Percentiles rank a stretch among this genome's conserved stretches.
These are phyloP conservation scores for Lacerta agilis DNA, from an alignment of 2,797 vertebrate species.

Conservation along the genomic window DNA sequence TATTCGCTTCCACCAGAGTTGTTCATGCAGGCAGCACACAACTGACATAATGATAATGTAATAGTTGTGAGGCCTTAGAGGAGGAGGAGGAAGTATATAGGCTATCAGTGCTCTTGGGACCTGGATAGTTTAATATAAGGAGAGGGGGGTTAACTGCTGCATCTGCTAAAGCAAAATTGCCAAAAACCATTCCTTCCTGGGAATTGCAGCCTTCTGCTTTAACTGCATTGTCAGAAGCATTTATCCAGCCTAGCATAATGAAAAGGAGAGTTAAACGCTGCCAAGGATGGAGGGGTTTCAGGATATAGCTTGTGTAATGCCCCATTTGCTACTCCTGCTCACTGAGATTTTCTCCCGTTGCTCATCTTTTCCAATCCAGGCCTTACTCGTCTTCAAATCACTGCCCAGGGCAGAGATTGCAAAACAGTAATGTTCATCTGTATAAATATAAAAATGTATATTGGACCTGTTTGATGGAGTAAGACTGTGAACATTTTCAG, in stretches of 20 bases:
- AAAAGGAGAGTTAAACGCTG: not conserved
- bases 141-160: slow-evolving; percentile 11
- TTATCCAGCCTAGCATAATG: slow-evolving; percentile 12
- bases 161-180: slow-evolving; percentile 26
- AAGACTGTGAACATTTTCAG: not conserved
- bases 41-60: slow-evolving; percentile 5
- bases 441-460: not conserved
- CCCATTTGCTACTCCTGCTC: not conserved
- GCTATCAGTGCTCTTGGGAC: not conserved
- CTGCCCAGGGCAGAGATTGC: not conserved
- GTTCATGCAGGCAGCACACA: not conserved
- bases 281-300: slow-evolving; percentile 15
- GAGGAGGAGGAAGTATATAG: not conserved
- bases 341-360: not conserved
- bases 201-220: slow-evolving; percentile 21
- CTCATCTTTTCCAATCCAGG: no score
- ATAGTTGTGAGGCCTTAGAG: not conserved
- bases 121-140: slow-evolving; percentile 18
- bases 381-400: not conserved
- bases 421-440: not conserved
- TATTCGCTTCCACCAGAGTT: not conserved
- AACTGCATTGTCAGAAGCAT: slow-evolving; percentile 20
- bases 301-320: not conserved
- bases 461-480: not conserved
- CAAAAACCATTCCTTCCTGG: slow-evolving; percentile 18